Conservation (phyloP, 2,888 invertebrate species). For the Cyrtodaria siliqua region DNA sequence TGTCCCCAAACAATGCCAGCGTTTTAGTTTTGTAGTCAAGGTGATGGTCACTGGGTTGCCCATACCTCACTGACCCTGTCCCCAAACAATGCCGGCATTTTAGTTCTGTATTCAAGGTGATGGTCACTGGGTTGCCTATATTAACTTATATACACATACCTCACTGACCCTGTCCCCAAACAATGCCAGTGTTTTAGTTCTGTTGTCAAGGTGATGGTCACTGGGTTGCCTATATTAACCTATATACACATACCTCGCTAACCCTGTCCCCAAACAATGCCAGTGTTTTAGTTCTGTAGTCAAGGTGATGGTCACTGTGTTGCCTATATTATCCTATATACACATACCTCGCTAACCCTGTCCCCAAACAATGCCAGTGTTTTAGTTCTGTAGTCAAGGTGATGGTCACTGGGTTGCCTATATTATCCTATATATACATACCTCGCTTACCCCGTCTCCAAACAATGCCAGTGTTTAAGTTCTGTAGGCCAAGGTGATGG, state of each 20-base stretch:
- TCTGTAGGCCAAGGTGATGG: conserved; percentile 95
- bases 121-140: conserved; percentile 96
- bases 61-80: conserved; percentile 92
- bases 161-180: conserved; percentile 94
- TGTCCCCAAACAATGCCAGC: conserved; percentile 93
- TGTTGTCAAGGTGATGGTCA: conserved; percentile 95
- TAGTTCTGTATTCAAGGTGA: conserved; percentile 95
- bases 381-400: conserved; percentile 96
- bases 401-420: conserved; percentile 95
- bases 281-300: conserved; percentile 96
- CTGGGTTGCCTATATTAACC: conserved; percentile 96
- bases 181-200: conserved; percentile 95
- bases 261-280: conserved; percentile 95
- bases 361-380: conserved; percentile 95
- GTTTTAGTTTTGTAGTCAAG: conserved; percentile 97
- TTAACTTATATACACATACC: too few relatives aligned
- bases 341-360: conserved; percentile 90
- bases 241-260: conserved; percentile 89
- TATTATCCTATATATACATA: too few relatives aligned
- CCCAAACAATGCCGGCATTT: conserved; percentile 95
- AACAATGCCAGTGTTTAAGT: conserved; percentile 96
- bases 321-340: too few relatives aligned
- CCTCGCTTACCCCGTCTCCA: conserved; percentile 92
- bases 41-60: conserved; percentile 96
- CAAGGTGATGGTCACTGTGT: conserved; percentile 95